phyloP scores from a whole-genome alignment of 2,888 invertebrate species.

The Aporophyla nigra region DNA sequence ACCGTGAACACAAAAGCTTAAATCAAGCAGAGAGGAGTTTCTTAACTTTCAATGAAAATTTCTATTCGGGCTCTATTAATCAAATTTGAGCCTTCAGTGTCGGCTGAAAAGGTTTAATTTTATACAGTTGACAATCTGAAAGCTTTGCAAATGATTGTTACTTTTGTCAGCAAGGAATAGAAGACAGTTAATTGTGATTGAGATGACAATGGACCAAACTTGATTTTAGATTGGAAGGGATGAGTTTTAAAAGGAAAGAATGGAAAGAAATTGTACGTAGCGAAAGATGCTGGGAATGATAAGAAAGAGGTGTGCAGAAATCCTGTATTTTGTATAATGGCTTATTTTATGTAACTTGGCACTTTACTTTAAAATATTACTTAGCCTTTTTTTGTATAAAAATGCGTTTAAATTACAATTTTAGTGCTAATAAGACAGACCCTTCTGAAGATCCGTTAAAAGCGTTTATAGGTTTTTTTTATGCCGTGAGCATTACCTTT shows the following conservation, averaged over 20 bases:
- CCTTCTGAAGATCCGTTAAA: background rate
- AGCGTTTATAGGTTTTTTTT: background rate
- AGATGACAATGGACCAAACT: constrained; percentile 68
- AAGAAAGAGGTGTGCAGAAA: constrained; percentile 9
- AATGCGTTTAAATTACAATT: background rate
- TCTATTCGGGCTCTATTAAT: constrained; percentile 51
- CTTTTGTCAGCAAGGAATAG: constrained; percentile 75
- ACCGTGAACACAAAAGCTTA: constrained; percentile 63
- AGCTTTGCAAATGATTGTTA: constrained; percentile 70
- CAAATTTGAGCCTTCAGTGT: constrained; percentile 64
- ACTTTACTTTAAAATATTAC: background rate
- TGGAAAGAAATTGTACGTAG: constrained; percentile 1
- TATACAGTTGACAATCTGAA: constrained; percentile 46
- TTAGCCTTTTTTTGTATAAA: background rate
- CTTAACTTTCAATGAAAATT: constrained; percentile 60
- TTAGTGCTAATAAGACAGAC: background rate
- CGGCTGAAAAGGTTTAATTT: constrained; percentile 63
- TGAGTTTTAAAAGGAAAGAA: constrained; percentile 44
- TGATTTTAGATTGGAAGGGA: constrained; percentile 49
- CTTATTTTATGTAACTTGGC: background rate
- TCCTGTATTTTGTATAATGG: background rate
- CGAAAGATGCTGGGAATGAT: background rate
- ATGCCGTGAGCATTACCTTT: too few species aligned
- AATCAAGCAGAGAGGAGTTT: constrained; percentile 63
- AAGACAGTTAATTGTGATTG: constrained; percentile 74